Conservation (phyloP, 2,113 vertebrate genomes). For the Eublepharis macularius region DNA sequence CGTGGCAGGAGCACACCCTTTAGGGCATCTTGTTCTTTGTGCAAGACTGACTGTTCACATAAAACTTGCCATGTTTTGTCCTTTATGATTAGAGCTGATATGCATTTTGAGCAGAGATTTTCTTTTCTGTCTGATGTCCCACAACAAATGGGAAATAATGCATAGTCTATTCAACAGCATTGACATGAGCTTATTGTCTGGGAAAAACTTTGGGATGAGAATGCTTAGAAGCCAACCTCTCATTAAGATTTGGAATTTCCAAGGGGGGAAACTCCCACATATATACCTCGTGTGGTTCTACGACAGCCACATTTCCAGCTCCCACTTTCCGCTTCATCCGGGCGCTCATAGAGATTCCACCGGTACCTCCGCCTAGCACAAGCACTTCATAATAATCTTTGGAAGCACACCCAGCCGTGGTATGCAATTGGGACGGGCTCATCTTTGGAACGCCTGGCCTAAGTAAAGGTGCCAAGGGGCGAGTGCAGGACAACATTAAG, state of each 20-base stretch:
- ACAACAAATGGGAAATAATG: neutral
- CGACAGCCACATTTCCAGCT: constrained; percentile 86
- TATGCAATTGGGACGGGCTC: constrained; percentile 58
- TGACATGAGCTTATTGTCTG: no score
- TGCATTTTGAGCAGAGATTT: neutral
- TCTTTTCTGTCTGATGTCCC: neutral
- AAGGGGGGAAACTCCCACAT: neutral
- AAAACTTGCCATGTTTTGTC: neutral
- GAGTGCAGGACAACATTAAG: constrained; percentile 20
- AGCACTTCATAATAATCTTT: constrained; percentile 89
- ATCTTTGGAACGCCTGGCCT: constrained; percentile 49
- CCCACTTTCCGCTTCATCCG: constrained; percentile 92
- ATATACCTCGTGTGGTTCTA: constrained; percentile 91
- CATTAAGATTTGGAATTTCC: neutral
- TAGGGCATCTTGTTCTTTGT: neutral
- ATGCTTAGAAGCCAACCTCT: neutral
- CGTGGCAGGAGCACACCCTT: neutral
- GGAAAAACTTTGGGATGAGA: neutral
- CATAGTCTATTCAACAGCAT: no score
- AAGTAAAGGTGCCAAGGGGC: constrained; percentile 48
- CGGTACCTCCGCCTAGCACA: constrained; percentile 90
- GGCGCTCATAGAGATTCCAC: constrained; percentile 92
- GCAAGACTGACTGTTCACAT: neutral
- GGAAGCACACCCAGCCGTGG: constrained; percentile 62
- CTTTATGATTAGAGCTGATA: neutral